Percentiles rank a stretch among this genome's conserved stretches.
Conservation (phyloP, 2,888 invertebrate genomes). For the Tenthredo distinguenda region DNA sequence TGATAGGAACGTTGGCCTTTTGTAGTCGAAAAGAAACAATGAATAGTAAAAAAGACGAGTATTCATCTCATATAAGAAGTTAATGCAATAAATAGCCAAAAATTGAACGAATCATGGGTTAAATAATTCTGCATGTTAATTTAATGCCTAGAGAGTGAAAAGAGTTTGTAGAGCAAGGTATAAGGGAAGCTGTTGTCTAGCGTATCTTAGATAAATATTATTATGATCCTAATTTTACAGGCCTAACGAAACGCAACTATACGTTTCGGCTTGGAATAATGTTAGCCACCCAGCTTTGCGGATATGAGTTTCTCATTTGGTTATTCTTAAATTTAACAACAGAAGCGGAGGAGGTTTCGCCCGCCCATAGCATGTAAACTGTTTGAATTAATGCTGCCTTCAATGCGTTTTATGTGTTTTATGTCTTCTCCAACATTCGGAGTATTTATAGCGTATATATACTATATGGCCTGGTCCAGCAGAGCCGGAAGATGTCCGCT, state of each 20-base stretch:
- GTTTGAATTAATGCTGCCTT: slow-evolving; percentile 67
- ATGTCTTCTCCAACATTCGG: slow-evolving; percentile 63
- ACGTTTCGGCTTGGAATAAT: background rate
- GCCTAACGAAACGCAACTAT: background rate
- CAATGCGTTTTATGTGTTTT: slow-evolving; percentile 65
- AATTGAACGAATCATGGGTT: background rate
- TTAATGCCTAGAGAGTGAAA: background rate
- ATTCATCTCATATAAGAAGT: background rate
- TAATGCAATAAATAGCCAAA: background rate
- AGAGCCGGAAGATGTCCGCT: slow-evolving; percentile 43
- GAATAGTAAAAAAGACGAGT: too few species aligned
- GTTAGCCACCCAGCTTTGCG: slow-evolving; percentile 28
- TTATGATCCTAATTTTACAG: slow-evolving; percentile 26
- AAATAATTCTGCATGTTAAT: background rate
- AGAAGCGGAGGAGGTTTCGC: slow-evolving; percentile 45
- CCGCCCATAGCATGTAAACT: slow-evolving; percentile 59
- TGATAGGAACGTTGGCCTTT: background rate
- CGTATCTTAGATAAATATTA: slow-evolving; percentile 25
- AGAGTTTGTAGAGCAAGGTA: background rate
- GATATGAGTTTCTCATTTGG: slow-evolving; percentile 43
- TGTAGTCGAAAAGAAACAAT: background rate
- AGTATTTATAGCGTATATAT: slow-evolving; percentile 62
- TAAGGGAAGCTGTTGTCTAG: slow-evolving; percentile 26
- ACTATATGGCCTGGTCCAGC: slow-evolving; percentile 35
- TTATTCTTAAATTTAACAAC: slow-evolving; percentile 54